Percentiles rank a stretch among this genome's conserved stretches.
phyloP scores from a whole-genome alignment of 2,888 invertebrate species.

The Latrodectus elegans region DNA sequence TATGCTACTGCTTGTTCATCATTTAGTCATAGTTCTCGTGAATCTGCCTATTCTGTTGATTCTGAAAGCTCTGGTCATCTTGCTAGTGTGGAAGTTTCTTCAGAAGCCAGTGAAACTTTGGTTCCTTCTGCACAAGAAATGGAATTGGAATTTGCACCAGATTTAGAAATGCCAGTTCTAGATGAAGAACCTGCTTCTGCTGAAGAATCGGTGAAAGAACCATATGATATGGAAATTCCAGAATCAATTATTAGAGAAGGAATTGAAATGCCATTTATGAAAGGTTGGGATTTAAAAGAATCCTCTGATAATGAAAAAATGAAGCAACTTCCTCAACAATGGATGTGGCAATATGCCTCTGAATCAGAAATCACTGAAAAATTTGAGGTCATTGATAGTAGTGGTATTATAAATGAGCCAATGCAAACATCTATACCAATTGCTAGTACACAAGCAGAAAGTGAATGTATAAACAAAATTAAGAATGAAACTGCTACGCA shows the following conservation, averaged over 20 bases:
- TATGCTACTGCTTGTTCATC: slow-evolving; percentile 90
- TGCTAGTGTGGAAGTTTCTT: slow-evolving; percentile 88
- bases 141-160: slow-evolving; percentile 78
- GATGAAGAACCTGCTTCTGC: slow-evolving; percentile 75
- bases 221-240: slow-evolving; percentile 74
- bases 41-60: slow-evolving; percentile 91
- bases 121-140: slow-evolving; percentile 91
- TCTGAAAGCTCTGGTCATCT: slow-evolving; percentile 92
- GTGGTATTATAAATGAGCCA: neutral
- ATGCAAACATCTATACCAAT: too few species aligned
- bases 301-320: slow-evolving; percentile 66
- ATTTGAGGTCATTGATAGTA: slow-evolving; percentile 41
- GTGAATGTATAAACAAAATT: slow-evolving; percentile 11
- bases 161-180: slow-evolving; percentile 78
- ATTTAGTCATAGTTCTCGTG: slow-evolving; percentile 84
- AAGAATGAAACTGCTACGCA: slow-evolving; percentile 25
- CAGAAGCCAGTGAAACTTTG: slow-evolving; percentile 93
- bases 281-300: slow-evolving; percentile 67
- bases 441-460: slow-evolving; percentile 3
- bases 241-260: slow-evolving; percentile 71
- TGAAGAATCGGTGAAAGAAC: slow-evolving; percentile 69
- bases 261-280: slow-evolving; percentile 69
- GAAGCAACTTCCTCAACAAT: slow-evolving; percentile 60
- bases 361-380: slow-evolving; percentile 53
- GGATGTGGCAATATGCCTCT: slow-evolving; percentile 57